Percentiles rank a stretch among this genome's conserved stretches.
Conservation (phyloP, 2,797 vertebrate species). For the Macropus fuliginosus region DNA sequence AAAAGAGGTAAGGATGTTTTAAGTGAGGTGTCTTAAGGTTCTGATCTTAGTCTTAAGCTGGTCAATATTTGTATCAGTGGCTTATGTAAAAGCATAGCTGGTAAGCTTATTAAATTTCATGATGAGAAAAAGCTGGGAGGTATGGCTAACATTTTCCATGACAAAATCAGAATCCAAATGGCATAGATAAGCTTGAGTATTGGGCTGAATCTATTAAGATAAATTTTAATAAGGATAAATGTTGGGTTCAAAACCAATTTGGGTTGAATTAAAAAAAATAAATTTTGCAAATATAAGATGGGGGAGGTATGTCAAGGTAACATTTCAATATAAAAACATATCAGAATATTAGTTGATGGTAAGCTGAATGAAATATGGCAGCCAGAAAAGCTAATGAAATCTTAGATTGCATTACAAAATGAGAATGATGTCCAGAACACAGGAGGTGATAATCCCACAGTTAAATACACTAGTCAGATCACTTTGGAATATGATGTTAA, state of each 20-base stretch:
- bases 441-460: background rate
- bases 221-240: background rate
- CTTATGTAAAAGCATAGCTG: background rate
- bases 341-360: background rate
- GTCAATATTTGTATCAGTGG: background rate
- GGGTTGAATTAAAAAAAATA: background rate
- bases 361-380: background rate
- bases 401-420: background rate
- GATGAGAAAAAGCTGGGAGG: background rate
- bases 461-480: background rate
- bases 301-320: background rate
- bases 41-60: background rate
- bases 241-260: background rate
- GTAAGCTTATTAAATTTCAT: background rate
- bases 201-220: background rate
- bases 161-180: background rate
- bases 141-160: background rate
- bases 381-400: background rate
- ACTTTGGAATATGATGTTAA: background rate
- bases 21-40: background rate
- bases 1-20: background rate
- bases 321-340: background rate
- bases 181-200: background rate
- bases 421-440: background rate
- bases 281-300: background rate